Base-by-base conservation (phyloP, 2,797 vertebrate genomes). In the Falco columbarius region DNA sequence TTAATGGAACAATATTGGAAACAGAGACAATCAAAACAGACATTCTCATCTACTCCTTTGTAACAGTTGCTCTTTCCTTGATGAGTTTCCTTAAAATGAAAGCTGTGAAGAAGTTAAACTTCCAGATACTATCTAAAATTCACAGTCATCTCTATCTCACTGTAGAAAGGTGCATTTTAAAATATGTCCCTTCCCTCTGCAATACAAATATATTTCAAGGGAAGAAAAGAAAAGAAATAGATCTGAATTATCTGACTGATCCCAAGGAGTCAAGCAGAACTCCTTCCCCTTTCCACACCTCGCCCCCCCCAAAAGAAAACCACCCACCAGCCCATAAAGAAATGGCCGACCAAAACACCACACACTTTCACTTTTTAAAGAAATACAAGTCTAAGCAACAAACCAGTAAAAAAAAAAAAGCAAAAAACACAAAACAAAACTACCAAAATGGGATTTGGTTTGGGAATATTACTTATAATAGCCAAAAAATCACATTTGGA, bases 261-360 rank as follows among this genome's bases (percentile, higher is more conserved):
- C 20, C 18, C 34, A 85, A 90, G 34, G 29, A 42, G 74, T 44
- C n/a, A 73, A 77, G 22, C 16, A 63, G 47, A 62, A 61, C 2
- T 9, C 47, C 18, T 34, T 46, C 14, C 5, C 56, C 44, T 18
- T 7, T 24, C 22, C 36, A 6, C 6, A 46, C 34, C 26, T 14
- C 13, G 17, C 26, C 5, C 5, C 14, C 26, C 3, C 0, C 3
- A 10, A 5, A 22, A 66, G 58, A 61, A 66, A 32, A 10, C 2
- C 3, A 23, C 34, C 30, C 22, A 26, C 11, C 5, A 44, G 17
- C 44, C 44, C 44, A 44, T 44, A 44, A 44, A 44, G 44, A 44
- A 44, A 44, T 18, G 42, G 17, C 42, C 42, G 17, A 44, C 17
- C 66, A 14, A 29, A 63, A 14, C 9, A 51, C 4, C 9, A 44